Conservation (phyloP, 1,140 invertebrate genomes). For the Panulirus ornatus region DNA sequence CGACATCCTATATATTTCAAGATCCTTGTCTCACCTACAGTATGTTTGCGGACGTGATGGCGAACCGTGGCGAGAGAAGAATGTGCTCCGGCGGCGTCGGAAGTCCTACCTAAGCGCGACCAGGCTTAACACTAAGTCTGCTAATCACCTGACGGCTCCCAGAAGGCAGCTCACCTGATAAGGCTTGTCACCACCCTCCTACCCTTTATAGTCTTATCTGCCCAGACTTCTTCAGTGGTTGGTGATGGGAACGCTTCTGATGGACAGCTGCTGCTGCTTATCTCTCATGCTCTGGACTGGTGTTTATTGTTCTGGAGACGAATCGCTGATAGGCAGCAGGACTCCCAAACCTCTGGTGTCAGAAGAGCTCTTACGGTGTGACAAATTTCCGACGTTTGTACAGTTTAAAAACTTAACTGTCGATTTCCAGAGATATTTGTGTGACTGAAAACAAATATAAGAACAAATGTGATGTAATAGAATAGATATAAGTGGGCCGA, state of each 20-base stretch:
- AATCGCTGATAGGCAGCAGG: no score
- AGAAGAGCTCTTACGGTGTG: no score
- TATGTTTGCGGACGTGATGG: no score
- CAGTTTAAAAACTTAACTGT: no score
- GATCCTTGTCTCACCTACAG: no score
- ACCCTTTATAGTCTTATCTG: conserved; percentile 58
- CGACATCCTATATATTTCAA: no score
- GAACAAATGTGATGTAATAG: no score
- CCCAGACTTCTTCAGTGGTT: conserved; percentile 39
- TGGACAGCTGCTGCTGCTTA: conserved; percentile 23
- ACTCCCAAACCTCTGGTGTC: no score
- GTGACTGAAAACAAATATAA: no score
- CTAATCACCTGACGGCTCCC: conserved; percentile 54
- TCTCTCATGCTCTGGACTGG: conserved; percentile 5
- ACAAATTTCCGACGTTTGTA: no score
- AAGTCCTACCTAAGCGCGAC: conserved; percentile 28
- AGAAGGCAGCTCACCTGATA: conserved; percentile 50
- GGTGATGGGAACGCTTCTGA: not conserved
- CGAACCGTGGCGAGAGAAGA: not conserved
- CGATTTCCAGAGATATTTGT: no score
- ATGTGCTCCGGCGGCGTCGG: not conserved
- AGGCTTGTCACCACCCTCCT: conserved; percentile 60
- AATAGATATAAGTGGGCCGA: no score
- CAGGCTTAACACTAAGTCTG: conserved; percentile 55
- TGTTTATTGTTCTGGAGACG: conserved; percentile 9